Evolutionary conservation across 2,888 invertebrate genomes (phyloP), one percentile per base, ranked within the genome.

Genomic region (Isotomurus palustris): DNA sequence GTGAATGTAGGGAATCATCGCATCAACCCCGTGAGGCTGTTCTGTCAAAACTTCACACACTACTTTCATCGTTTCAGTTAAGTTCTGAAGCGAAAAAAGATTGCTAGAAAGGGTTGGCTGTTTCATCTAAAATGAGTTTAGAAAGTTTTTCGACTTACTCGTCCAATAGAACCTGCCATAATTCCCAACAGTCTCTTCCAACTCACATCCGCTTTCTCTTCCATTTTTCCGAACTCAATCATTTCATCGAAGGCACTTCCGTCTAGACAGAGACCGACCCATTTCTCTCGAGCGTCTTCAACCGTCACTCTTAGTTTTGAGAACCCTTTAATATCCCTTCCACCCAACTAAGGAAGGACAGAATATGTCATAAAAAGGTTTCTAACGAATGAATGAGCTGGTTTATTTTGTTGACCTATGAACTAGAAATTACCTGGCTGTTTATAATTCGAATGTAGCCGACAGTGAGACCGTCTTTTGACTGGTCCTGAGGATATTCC

Each of bases 401-500:
- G 22, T 25, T 27, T 43, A n/a, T 49, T n/a, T 24, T n/a, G 77
- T 67, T 75, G 22, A 43, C 5, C 4, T 6, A 21, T 22, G 3
- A 43, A 21, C 4, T 14, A 43, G 22, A 25, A n/a, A 19, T 53
- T 70, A 91, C 85, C 81, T 91, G 90, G 71, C 84, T 81, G 54
- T 88, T 81, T 10, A 92, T 76, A 3, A 89, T 84, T 72, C 84
- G 84, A 27, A 91, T 75, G 72, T 88, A 86, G 1, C 91, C 91
- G 6, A 87, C 83, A 0, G 90, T 89, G 0, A 91, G 77, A 0
- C 88, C 87, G 1, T 84, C 84, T 66, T 85, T 83, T 25, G 82
- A 85, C 67, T 80, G 82, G 52, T 63, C 64, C 25, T 82, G 81
- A 0, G 87, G 86, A 71, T 84, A 87, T 73, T 89, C 88, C 54